Evolutionary conservation across 2,797 vertebrate genomes (phyloP), one percentile per base, ranked within the genome.

Genomic region (Anniella stebbinsi): DNA sequence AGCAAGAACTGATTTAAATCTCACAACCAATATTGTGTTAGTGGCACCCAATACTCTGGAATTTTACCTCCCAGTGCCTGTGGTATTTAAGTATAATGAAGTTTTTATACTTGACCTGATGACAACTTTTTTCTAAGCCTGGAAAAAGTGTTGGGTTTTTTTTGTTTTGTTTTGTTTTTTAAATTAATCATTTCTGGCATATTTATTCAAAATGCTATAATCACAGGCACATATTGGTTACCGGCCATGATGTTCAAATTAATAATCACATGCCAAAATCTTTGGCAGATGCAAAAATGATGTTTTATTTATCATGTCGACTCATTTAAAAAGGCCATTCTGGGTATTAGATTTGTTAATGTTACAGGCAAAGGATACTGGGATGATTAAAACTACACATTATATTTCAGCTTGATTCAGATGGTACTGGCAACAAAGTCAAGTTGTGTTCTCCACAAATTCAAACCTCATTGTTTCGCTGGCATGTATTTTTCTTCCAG

Each of bases 301-400:
- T 94, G 60, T 95, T 96, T 94, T 94, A 94, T 95, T 95, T 95
- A 94, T 95, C 90, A 93, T 81, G 89, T 91, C 94, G 95, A 87
- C 51, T 96, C 80, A 93, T 87, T 86, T 94, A 88, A 94, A 95
- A 95, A 89, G 87, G 91, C 94, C 96, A 82, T n/a, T 92, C 84
- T 94, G 75, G 87, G 23, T 80, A 85, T 91, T 93, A 91, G 81
- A 80, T 73, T 70, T 95, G 94, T 92, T 72, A 92, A 93, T 90
- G 67, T 7, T 94, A 80, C 81, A 96, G 94, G 94, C 93, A 94
- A 81, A 80, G 84, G 67, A 86, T 81, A 90, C 88, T 96, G 84
- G 93, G 91, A 88, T 93, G 95, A 90, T 95, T 83, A 93, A 96
- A 96, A 92, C 88, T 97, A 90, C 96, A 97, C 97, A 95, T 97